Evolutionary conservation across 2,888 invertebrate species (phyloP).

Genomic region (Ametastegia equiseti): DNA sequence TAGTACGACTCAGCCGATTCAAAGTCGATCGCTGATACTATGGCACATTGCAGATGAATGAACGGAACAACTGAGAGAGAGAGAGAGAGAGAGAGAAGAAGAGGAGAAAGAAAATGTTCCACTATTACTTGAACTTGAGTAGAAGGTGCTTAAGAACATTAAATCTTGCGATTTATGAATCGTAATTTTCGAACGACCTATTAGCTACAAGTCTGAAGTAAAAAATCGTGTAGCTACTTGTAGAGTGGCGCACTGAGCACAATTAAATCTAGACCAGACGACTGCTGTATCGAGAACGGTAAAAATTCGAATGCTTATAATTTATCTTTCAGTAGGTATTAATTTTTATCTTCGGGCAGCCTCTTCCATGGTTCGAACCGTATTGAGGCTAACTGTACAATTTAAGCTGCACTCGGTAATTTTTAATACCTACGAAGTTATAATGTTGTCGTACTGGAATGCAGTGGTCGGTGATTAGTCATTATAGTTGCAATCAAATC

Average conservation of each 20-base stretch:
- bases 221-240: background rate
- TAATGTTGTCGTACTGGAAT: slow-evolving; percentile 23
- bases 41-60: background rate
- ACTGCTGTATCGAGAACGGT: slow-evolving; percentile 9
- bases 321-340: background rate
- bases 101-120: background rate
- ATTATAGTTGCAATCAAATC: slow-evolving; percentile 61
- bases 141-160: background rate
- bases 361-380: background rate
- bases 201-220: background rate
- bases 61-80: background rate
- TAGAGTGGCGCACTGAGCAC: background rate
- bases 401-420: background rate
- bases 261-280: background rate
- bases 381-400: slow-evolving; percentile 20
- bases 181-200: background rate
- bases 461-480: slow-evolving; percentile 48
- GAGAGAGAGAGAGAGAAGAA: no score
- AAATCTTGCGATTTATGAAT: background rate
- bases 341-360: background rate
- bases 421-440: background rate
- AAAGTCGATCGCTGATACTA: background rate
- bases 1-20: background rate
- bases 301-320: slow-evolving; percentile 11
- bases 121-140: background rate